A percentile compares a stretch with the other conserved stretches of the same genome.
Evolutionary conservation across 2,888 invertebrate species (phyloP).

Genomic region (Tyria jacobaeae): DNA sequence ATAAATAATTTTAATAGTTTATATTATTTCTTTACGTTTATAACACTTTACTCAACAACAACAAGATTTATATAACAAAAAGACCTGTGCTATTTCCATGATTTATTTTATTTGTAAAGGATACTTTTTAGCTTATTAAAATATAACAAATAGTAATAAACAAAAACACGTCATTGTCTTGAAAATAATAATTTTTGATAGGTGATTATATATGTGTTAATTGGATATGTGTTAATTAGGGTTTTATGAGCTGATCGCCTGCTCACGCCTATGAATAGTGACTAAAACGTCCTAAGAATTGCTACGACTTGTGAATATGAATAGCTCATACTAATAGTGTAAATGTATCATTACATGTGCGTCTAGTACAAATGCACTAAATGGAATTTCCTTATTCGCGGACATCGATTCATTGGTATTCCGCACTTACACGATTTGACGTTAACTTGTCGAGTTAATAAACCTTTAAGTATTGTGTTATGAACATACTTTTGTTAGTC

Average conservation of each 20-base stretch:
- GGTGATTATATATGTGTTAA: slow-evolving; percentile 45
- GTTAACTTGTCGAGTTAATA: slow-evolving; percentile 59
- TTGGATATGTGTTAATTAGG: slow-evolving; percentile 46
- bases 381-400: slow-evolving; percentile 79
- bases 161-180: slow-evolving; percentile 23
- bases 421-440: slow-evolving; percentile 56
- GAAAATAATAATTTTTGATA: slow-evolving; percentile 30
- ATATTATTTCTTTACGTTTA: no score
- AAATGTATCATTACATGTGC: slow-evolving; percentile 48
- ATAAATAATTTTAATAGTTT: neutral
- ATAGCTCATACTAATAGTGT: slow-evolving; percentile 46
- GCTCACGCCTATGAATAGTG: slow-evolving; percentile 22
- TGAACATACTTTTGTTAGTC: slow-evolving; percentile 49
- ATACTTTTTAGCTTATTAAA: neutral
- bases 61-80: neutral
- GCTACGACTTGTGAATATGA: slow-evolving; percentile 52
- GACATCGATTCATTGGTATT: slow-evolving; percentile 83
- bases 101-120: neutral
- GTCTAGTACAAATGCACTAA: slow-evolving; percentile 61
- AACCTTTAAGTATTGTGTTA: slow-evolving; percentile 62
- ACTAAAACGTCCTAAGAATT: slow-evolving; percentile 38
- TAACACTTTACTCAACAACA: neutral
- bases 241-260: slow-evolving; percentile 19
- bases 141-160: neutral
- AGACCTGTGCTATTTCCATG: neutral